Conservation (phyloP, 2,797 vertebrate species). For the Dryobates pubescens region DNA sequence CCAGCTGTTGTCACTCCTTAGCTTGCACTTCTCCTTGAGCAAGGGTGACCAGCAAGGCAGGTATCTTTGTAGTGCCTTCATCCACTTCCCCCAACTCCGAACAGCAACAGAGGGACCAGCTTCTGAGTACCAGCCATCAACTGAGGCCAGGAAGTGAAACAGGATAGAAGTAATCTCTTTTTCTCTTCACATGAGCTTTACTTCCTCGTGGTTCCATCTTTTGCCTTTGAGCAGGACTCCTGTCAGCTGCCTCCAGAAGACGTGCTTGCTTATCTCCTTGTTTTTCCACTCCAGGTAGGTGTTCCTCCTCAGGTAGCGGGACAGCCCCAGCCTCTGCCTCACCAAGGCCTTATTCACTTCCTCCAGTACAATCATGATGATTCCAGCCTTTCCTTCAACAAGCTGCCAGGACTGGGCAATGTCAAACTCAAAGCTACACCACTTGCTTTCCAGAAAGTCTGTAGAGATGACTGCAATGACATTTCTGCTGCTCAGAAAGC, state of each 20-base stretch:
- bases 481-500: constrained; percentile 81
- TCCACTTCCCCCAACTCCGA: not conserved
- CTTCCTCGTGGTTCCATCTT: not conserved
- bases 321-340: constrained; percentile 77
- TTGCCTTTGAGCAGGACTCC: constrained; percentile 75
- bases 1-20: not conserved
- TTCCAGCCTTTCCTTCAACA: constrained; percentile 76
- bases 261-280: constrained; percentile 68
- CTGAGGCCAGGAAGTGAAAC: not conserved
- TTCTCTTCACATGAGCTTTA: constrained; percentile 9
- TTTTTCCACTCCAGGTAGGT: constrained; percentile 84
- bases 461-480: constrained; percentile 78
- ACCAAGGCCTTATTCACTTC: constrained; percentile 75
- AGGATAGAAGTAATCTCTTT: not conserved
- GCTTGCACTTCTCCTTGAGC: not conserved
- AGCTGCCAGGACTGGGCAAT: constrained; percentile 84
- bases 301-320: constrained; percentile 81
- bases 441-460: constrained; percentile 81
- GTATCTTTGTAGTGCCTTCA: not conserved
- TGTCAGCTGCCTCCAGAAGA: constrained; percentile 81
- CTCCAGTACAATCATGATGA: constrained; percentile 82
- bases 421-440: constrained; percentile 84
- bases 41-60: not conserved
- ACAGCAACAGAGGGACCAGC: not conserved
- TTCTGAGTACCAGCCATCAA: not conserved